phyloP scores from a whole-genome alignment of 2,113 vertebrate genomes.

The Entomyzon cyanotis region DNA sequence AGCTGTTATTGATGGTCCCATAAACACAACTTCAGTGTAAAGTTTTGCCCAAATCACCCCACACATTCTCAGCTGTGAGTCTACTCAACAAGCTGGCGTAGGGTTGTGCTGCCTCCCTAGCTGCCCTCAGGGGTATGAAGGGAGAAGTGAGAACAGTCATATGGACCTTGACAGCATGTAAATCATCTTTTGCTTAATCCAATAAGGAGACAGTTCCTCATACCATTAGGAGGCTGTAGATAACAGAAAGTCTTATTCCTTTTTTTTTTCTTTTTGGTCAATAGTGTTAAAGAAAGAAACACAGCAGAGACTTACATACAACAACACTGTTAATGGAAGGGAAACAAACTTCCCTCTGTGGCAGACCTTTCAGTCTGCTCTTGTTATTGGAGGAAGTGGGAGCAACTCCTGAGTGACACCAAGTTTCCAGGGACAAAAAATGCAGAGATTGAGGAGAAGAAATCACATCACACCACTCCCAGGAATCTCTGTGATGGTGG shows the following conservation, averaged over 20 bases:
- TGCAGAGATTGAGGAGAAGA: not conserved
- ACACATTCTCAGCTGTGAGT: not conserved
- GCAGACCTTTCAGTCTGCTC: not conserved
- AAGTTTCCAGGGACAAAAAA: not conserved
- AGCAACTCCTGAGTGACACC: not conserved
- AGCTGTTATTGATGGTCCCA: constrained; percentile 18
- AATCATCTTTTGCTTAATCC: not conserved
- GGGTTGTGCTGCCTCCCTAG: not conserved
- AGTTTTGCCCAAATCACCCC: not conserved
- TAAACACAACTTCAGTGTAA: not conserved
- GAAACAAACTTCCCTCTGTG: not conserved
- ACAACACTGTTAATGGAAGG: not conserved
- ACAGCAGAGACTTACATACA: not conserved
- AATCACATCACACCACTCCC: not conserved
- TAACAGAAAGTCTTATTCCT: not conserved
- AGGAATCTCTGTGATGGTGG: not conserved
- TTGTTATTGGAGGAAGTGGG: not conserved
- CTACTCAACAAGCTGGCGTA: not conserved
- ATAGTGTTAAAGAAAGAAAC: not conserved
- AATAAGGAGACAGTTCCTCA: not conserved
- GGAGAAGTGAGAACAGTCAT: not conserved
- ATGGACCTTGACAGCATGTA: not conserved
- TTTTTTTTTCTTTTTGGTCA: not conserved
- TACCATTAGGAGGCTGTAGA: not conserved
- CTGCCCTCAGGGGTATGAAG: not conserved